These are phyloP conservation scores for Diachrysia chrysitis DNA, from an alignment of 2,888 invertebrate genomes.

Conservation along the genomic window DNA sequence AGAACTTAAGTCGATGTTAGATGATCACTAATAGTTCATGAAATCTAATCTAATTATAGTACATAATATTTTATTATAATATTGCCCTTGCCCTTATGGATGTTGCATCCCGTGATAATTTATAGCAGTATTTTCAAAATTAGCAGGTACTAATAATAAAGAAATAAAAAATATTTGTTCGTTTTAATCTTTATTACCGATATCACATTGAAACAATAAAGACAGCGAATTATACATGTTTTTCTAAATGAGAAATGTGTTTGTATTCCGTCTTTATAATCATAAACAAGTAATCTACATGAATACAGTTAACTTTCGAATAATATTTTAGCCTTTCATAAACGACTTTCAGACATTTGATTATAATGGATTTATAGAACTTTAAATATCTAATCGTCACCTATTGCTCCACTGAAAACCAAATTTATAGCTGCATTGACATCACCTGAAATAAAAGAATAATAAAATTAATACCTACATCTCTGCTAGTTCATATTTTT, in stretches of 20 bases:
- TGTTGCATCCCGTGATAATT: conserved; percentile 77
- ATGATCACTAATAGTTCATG: conserved; percentile 24
- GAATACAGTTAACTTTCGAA: conserved; percentile 24
- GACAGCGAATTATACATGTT: conserved; percentile 19
- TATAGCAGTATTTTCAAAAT: conserved; percentile 70
- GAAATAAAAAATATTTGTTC: conserved; percentile 26
- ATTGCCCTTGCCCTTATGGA: conserved; percentile 69
- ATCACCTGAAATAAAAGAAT: conserved; percentile 90
- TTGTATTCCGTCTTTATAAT: conserved; percentile 33
- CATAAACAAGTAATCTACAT: conserved; percentile 22
- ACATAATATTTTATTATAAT: conserved; percentile 59
- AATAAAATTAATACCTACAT: not conserved
- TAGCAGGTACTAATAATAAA: conserved; percentile 67
- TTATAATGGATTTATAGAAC: conserved; percentile 13
- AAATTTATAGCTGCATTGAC: conserved; percentile 97
- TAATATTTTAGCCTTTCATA: conserved; percentile 23
- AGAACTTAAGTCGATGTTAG: conserved; percentile 24
- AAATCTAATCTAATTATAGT: conserved; percentile 44
- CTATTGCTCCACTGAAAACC: conserved; percentile 91
- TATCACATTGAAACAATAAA: conserved; percentile 36
- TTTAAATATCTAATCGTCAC: conserved; percentile 70
- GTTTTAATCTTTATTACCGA: conserved; percentile 49
- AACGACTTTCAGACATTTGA: conserved; percentile 18
- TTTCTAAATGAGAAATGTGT: conserved; percentile 14
- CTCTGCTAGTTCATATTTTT: not conserved